phyloP scores from a whole-genome alignment of 2,888 invertebrate species.

The Lysandra coridon region DNA sequence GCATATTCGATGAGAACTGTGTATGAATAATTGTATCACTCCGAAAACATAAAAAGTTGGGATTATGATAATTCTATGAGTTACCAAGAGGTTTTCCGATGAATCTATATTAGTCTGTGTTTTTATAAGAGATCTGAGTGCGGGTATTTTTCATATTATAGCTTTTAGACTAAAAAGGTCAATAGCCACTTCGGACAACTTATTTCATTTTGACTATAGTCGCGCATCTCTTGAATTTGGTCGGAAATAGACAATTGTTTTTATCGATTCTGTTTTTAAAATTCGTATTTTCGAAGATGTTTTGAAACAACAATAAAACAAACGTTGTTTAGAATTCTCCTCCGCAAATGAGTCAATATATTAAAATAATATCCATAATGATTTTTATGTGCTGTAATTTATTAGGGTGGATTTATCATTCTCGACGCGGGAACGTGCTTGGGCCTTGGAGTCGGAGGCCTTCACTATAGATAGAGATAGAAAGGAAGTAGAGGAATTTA shows the following conservation, averaged over 20 bases:
- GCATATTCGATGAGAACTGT: too few relatives aligned
- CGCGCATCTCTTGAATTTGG: not conserved
- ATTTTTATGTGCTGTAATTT: not conserved
- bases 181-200: too few relatives aligned
- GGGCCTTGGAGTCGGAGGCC: not conserved
- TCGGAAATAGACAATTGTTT: not conserved
- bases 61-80: too few relatives aligned
- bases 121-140: too few relatives aligned
- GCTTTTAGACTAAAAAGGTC: too few relatives aligned
- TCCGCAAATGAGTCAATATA: constrained; percentile 14
- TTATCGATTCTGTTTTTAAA: not conserved
- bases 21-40: too few relatives aligned
- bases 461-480: not conserved
- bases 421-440: not conserved
- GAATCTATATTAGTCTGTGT: too few relatives aligned
- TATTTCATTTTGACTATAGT: too few relatives aligned
- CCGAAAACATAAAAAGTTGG: too few relatives aligned
- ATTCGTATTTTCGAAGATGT: not conserved
- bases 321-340: constrained; percentile 13
- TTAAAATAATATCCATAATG: not conserved
- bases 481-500: not conserved
- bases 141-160: too few relatives aligned
- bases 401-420: not conserved
- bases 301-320: not conserved
- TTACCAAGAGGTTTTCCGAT: not conserved